Conservation (phyloP, 2,797 vertebrate species). For the Tangara arthus region DNA sequence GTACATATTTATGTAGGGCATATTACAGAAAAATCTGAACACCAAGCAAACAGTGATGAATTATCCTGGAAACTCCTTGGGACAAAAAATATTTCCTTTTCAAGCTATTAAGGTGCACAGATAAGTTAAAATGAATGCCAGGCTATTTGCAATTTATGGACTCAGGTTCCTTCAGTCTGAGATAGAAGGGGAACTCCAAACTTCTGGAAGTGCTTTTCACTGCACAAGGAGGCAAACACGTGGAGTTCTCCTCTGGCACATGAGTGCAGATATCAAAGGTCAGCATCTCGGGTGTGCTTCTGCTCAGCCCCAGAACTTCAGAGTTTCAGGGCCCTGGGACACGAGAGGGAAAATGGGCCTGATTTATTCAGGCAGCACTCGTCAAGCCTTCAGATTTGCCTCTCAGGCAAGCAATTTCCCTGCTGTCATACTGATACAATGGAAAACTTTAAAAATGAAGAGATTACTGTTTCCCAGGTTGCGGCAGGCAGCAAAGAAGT, state of each 20-base stretch:
- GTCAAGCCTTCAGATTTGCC: background rate
- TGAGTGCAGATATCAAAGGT: accelerated
- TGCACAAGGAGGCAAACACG: background rate
- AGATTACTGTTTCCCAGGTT: background rate
- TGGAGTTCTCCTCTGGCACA: background rate
- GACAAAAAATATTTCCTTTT: slow-evolving; percentile 41
- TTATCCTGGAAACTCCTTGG: background rate
- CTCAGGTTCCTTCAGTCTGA: background rate
- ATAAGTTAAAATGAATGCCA: background rate
- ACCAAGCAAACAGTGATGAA: slow-evolving; percentile 9
- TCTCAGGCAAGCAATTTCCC: background rate
- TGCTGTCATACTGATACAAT: background rate
- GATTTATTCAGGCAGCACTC: background rate
- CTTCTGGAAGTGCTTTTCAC: background rate
- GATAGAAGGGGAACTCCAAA: background rate
- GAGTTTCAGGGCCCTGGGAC: background rate
- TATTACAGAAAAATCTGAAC: slow-evolving; percentile 30
- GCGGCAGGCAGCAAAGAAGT: background rate
- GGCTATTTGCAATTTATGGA: background rate
- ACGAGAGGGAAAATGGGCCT: background rate
- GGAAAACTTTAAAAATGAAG: background rate
- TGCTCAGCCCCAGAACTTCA: background rate
- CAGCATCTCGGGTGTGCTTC: background rate
- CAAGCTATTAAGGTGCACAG: background rate
- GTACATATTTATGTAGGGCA: slow-evolving; percentile 34